These are phyloP conservation scores for Siniperca chuatsi DNA, from an alignment of 2,113 vertebrate species.

Conservation along the genomic window DNA sequence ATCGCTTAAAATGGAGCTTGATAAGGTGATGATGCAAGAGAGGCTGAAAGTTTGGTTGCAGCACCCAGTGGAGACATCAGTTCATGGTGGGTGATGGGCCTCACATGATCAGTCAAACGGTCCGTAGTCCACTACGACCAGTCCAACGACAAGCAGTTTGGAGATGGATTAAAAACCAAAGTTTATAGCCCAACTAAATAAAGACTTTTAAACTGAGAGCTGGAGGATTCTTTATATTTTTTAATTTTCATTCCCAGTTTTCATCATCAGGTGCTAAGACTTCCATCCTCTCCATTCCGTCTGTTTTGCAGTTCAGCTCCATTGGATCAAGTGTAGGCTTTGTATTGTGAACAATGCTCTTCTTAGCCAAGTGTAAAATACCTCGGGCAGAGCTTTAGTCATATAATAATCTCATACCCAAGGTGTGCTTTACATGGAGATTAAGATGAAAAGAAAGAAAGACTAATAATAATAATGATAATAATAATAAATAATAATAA, in stretches of 20 bases:
- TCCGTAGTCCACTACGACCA: neutral
- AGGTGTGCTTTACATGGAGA: neutral
- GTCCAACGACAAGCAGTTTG: neutral
- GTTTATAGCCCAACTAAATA: neutral
- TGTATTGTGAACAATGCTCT: neutral
- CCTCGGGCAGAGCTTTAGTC: neutral
- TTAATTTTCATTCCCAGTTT: neutral
- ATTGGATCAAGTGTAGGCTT: neutral
- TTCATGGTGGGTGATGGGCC: conserved; percentile 23
- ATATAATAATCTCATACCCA: neutral
- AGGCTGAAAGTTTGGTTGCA: conserved; percentile 18
- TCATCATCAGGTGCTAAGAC: neutral
- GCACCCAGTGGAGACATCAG: conserved; percentile 23
- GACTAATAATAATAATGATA: no score
- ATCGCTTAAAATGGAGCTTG: neutral
- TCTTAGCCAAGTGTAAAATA: neutral
- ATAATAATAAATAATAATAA: no score
- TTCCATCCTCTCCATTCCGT: neutral
- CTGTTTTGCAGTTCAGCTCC: neutral
- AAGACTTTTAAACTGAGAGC: neutral
- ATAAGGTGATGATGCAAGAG: conserved; percentile 50
- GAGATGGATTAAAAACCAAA: neutral
- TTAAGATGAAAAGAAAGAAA: neutral
- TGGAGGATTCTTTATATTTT: neutral
- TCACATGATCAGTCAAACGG: neutral